These are phyloP conservation scores for Anableps anableps DNA, from an alignment of 2,797 vertebrate species.

Conservation along the genomic window DNA sequence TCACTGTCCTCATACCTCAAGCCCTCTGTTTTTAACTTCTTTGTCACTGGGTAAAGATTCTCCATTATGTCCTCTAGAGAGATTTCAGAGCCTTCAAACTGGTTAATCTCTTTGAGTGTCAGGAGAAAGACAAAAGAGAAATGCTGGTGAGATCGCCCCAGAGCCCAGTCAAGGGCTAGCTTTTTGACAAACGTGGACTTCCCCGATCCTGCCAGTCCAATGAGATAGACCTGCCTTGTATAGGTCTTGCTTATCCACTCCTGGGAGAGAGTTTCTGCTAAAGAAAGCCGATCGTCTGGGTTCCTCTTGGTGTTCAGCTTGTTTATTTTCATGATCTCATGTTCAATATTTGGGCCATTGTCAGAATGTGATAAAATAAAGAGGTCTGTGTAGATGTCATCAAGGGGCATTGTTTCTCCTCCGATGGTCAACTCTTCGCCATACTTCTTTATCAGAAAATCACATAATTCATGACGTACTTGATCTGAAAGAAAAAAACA, in stretches of 20 bases:
- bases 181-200: constrained; percentile 76
- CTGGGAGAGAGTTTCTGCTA: constrained; percentile 53
- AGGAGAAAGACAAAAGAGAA: constrained; percentile 77
- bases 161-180: constrained; percentile 79
- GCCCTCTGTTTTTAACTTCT: constrained; percentile 57
- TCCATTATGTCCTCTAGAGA: constrained; percentile 71
- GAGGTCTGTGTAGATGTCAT: constrained; percentile 65
- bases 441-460: constrained; percentile 68
- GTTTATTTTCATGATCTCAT: constrained; percentile 73
- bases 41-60: constrained; percentile 74
- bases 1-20: constrained; percentile 35
- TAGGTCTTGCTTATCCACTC: background rate
- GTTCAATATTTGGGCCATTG: constrained; percentile 77
- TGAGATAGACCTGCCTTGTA: constrained; percentile 48
- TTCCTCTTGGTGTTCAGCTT: constrained; percentile 56
- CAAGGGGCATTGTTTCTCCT: constrained; percentile 54
- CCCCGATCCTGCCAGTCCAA: constrained; percentile 78
- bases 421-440: constrained; percentile 44
- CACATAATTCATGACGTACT: constrained; percentile 69
- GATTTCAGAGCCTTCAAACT: constrained; percentile 46
- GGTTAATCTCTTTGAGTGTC: constrained; percentile 71
- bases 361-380: constrained; percentile 52
- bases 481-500: constrained; percentile 71
- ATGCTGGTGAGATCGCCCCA: constrained; percentile 62
- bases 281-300: constrained; percentile 16